Evolutionary conservation across 2,797 vertebrate species (phyloP), one percentile per base, ranked within the genome.

Genomic region (Petrocephalus schoutedeni): DNA sequence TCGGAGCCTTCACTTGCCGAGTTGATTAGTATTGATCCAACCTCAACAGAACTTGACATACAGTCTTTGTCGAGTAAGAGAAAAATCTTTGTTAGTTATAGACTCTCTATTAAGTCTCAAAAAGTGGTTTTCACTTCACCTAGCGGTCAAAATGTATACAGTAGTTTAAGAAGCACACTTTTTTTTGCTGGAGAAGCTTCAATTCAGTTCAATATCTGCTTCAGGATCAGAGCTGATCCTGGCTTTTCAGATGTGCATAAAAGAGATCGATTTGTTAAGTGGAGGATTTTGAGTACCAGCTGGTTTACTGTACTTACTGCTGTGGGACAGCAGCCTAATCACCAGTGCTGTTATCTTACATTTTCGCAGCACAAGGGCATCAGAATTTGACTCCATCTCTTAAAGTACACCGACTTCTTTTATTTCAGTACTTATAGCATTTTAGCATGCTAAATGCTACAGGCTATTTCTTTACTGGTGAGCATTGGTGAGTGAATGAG

Each of bases 11-110:
- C 49, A 61, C 45, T 87, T 80, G 74, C 57, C 12, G n/a, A 49
- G 74, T 71, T 87, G 77, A 89, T 89, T 85, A 84, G 88, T 89
- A 87, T 89, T 36, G 88, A 87, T 83, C 74, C 28, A 21, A n/a
- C 49, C 45, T 57, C 49, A 64, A 82, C 19, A 89, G 41, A 87
- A 87, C 51, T 32, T 84, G 84, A 59, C 74, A 84, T 16, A 41
- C 49, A 12, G 49, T 84, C 77, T 84, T 77, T 83, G 71, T 87
- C 77, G 56, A 84, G 45, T 64, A 87, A 87, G 80, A 19, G 74
- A 84, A 51, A 84, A 53, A 84, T 21, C 4, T 23, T 84, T 83
- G 80, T 54, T 51, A 28, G 80, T 49, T 53, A 84, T 64, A 8
- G 10, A 58, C 45, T 32, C 88, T 82, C 2, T 28, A 53, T 45